Conservation (phyloP, 1,140 invertebrate genomes). For the Zaprionus ornatus region DNA sequence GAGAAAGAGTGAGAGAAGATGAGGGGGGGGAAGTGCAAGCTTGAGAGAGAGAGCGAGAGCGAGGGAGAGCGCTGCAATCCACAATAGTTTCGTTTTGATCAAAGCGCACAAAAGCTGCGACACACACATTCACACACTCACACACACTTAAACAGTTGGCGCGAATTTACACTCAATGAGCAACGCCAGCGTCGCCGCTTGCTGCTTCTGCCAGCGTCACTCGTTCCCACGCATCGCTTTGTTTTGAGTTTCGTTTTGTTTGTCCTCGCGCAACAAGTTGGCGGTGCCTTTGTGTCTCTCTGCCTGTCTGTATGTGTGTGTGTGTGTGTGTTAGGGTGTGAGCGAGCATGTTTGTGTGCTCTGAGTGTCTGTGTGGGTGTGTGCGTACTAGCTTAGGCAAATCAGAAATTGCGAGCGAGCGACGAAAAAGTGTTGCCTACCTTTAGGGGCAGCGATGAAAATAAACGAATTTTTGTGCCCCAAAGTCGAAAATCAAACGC, state of each 20-base stretch:
- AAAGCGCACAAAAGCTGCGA: neutral
- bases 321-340: slow-evolving; percentile 1
- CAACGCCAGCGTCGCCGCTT: neutral
- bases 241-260: slow-evolving; percentile 65
- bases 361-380: neutral
- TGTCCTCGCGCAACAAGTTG: slow-evolving; percentile 70
- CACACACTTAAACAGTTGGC: slow-evolving; percentile 3
- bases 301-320: slow-evolving; percentile 12
- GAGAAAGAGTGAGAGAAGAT: neutral
- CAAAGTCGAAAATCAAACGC: slow-evolving; percentile 14
- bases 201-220: neutral
- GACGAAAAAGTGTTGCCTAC: slow-evolving; percentile 66
- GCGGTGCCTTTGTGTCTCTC: neutral
- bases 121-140: slow-evolving; percentile 9
- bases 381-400: slow-evolving; percentile 2
- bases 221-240: slow-evolving; percentile 57
- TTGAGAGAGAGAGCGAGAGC: neutral
- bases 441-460: slow-evolving; percentile 37
- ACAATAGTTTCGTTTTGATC: neutral
- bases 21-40: neutral
- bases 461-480: slow-evolving; percentile 15
- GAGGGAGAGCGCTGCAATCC: neutral
- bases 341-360: neutral
- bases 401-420: slow-evolving; percentile 4
- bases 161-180: slow-evolving; percentile 32